A percentile compares a stretch with the other conserved stretches of the same genome.
Evolutionary conservation across 1,140 invertebrate genomes (phyloP).

Genomic region (Acromyrmex heyeri): DNA sequence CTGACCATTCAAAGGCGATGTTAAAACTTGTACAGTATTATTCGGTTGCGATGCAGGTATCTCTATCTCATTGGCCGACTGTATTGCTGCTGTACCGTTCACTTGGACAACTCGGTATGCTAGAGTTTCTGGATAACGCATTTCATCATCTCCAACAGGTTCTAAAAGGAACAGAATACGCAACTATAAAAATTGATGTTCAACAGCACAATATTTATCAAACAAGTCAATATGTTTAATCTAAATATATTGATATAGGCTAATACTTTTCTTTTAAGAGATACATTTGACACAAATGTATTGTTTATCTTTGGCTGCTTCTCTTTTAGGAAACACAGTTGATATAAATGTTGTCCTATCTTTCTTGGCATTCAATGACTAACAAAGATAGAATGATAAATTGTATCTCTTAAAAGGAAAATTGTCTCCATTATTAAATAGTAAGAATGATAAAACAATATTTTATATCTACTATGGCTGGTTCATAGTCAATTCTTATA

Average conservation of each 20-base stretch:
- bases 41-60: slow-evolving; percentile 81
- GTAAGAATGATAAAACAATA: no score
- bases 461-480: no score
- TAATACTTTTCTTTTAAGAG: no score
- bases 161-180: slow-evolving; percentile 68
- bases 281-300: no score
- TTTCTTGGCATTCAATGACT: no score
- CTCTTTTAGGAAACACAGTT: no score
- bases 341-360: no score
- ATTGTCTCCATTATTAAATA: no score
- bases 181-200: background rate
- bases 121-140: slow-evolving; percentile 84
- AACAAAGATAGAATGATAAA: no score
- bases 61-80: slow-evolving; percentile 82
- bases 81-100: slow-evolving; percentile 79
- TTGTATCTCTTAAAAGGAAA: no score
- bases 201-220: background rate
- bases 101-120: slow-evolving; percentile 85
- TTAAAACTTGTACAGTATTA: slow-evolving; percentile 85
- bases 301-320: no score
- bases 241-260: background rate
- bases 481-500: no score
- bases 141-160: slow-evolving; percentile 81
- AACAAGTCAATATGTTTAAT: background rate
- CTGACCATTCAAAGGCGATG: slow-evolving; percentile 86